These are phyloP conservation scores for Malurus splendens DNA, from an alignment of 2,797 vertebrate species.

Conservation along the genomic window DNA sequence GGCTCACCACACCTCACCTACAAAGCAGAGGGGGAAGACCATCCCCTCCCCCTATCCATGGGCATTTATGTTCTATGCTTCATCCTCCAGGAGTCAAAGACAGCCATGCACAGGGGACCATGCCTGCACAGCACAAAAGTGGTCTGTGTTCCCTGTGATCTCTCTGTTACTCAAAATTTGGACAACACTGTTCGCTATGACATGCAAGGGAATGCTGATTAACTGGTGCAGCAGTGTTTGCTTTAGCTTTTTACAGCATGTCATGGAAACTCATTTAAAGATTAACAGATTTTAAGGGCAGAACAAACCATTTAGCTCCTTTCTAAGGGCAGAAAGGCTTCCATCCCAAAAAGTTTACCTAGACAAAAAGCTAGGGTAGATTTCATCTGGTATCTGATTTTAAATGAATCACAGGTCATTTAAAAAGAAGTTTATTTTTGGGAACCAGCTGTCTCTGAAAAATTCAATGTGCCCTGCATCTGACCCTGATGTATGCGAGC, in stretches of 20 bases:
- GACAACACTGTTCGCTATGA: accelerated
- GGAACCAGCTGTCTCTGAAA: constrained; percentile 22
- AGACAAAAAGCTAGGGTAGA: neutral
- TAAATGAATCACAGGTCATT: neutral
- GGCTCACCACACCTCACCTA: neutral
- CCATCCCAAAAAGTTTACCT: neutral
- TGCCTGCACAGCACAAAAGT: neutral
- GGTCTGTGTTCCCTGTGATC: neutral
- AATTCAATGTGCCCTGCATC: constrained; percentile 3
- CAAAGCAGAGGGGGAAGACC: neutral
- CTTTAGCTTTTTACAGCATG: neutral
- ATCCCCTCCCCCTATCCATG: neutral
- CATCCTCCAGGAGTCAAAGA: neutral
- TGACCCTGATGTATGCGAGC: constrained; percentile 4
- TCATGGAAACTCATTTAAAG: neutral
- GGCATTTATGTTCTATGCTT: neutral
- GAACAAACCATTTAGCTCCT: neutral
- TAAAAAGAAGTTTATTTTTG: constrained; percentile 16
- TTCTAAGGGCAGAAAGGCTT: neutral
- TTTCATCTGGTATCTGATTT: neutral
- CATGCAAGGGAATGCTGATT: neutral
- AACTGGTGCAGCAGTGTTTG: neutral
- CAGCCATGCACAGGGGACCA: accelerated
- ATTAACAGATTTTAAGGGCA: neutral
- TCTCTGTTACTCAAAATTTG: neutral